A percentile compares a stretch with the other conserved stretches of the same genome.
These are phyloP conservation scores for Xylota sylvarum DNA, from an alignment of 2,888 invertebrate species.

Conservation along the genomic window DNA sequence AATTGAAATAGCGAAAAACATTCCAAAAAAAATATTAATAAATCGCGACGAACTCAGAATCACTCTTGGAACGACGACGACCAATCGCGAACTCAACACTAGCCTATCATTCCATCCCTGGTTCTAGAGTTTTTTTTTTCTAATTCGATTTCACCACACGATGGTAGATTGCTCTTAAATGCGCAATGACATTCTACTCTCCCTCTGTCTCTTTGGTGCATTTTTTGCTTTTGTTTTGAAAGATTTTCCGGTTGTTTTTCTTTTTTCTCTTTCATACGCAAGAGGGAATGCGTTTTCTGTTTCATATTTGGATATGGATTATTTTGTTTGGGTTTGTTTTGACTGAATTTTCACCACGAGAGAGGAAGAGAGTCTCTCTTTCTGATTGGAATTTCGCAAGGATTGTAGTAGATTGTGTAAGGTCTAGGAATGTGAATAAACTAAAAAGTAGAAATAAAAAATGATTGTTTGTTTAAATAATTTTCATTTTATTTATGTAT, in stretches of 20 bases:
- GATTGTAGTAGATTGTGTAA: neutral
- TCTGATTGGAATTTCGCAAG: neutral
- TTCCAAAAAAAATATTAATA: neutral
- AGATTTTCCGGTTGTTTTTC: constrained; percentile 50
- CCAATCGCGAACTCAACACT: constrained; percentile 62
- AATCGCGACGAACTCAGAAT: constrained; percentile 20
- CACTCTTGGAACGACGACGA: constrained; percentile 54
- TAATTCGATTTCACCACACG: constrained; percentile 45
- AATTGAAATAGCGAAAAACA: constrained; percentile 5
- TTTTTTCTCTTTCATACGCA: constrained; percentile 21
- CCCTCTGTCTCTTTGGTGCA: constrained; percentile 12
- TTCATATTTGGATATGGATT: neutral
- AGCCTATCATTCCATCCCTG: constrained; percentile 37
- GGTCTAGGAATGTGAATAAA: neutral
- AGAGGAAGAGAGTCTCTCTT: neutral
- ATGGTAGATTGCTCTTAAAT: constrained; percentile 30
- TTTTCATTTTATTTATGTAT: too few relatives aligned
- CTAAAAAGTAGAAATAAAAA: neutral
- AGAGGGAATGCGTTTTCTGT: neutral
- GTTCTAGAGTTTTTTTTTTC: neutral
- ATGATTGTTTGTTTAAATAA: too few relatives aligned
- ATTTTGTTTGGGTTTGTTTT: constrained; percentile 61
- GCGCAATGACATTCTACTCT: neutral
- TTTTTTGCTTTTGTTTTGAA: constrained; percentile 19
- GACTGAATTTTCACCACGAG: constrained; percentile 16